Conservation (phyloP, 2,797 vertebrate species). For the Columba guinea region DNA sequence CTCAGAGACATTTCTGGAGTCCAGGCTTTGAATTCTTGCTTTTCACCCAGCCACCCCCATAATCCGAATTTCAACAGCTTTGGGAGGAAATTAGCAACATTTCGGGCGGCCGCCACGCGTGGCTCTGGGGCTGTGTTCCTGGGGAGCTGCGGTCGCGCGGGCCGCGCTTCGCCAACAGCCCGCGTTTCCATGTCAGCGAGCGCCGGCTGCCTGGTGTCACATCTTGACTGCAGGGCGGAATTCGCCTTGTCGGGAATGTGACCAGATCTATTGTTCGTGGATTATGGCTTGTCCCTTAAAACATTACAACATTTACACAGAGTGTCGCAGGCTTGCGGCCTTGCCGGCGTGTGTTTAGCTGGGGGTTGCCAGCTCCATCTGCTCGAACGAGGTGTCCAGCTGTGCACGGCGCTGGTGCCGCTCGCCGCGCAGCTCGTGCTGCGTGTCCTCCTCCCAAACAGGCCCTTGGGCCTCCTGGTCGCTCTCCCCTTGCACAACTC, state of each 20-base stretch:
- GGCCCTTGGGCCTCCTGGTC: background rate
- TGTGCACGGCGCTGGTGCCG: background rate
- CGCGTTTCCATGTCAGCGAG: background rate
- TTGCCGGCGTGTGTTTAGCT: background rate
- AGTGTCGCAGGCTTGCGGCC: background rate
- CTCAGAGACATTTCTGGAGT: background rate
- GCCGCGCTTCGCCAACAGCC: background rate
- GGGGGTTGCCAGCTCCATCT: background rate
- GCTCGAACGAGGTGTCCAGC: background rate
- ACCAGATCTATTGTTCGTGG: constrained; percentile 16
- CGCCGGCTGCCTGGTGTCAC: background rate
- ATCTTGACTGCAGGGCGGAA: background rate
- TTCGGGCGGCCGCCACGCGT: fast-evolving
- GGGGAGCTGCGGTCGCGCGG: constrained; percentile 19
- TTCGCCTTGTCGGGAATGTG: background rate
- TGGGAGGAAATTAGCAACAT: background rate
- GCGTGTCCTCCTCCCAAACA: fast-evolving
- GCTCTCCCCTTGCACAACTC: background rate
- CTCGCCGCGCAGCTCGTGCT: background rate
- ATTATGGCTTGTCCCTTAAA: constrained; percentile 10
- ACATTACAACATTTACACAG: background rate
- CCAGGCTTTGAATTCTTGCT: background rate
- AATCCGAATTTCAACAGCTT: background rate
- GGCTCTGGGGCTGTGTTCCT: background rate
- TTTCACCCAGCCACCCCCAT: fast-evolving